These are phyloP conservation scores for Rhagoletis pomonella DNA, from an alignment of 1,140 invertebrate genomes.

Conservation along the genomic window DNA sequence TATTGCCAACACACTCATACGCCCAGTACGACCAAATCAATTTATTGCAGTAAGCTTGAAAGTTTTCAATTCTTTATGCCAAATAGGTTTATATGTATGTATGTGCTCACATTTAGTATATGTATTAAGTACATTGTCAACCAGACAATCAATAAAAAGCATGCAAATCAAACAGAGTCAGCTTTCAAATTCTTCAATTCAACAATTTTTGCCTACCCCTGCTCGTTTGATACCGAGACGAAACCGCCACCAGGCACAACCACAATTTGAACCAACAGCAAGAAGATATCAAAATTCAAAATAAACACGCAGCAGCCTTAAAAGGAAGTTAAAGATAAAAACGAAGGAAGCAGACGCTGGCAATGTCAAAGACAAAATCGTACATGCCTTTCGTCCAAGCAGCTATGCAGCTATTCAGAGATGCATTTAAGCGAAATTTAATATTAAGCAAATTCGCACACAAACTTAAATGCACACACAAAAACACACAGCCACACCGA, in stretches of 20 bases:
- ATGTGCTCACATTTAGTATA: neutral
- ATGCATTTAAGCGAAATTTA: slow-evolving; percentile 48
- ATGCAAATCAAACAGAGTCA: neutral
- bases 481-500: neutral
- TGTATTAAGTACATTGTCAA: neutral
- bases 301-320: neutral
- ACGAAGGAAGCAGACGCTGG: neutral
- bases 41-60: neutral
- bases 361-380: slow-evolving; percentile 43
- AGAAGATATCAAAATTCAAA: slow-evolving; percentile 42
- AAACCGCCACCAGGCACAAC: neutral
- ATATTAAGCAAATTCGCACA: slow-evolving; percentile 45
- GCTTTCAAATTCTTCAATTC: neutral
- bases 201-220: slow-evolving; percentile 32
- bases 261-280: slow-evolving; percentile 36
- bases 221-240: neutral
- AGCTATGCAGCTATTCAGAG: neutral
- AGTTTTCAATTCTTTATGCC: neutral
- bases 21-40: neutral
- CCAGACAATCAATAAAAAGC: neutral
- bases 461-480: neutral
- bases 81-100: neutral
- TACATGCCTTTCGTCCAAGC: neutral
- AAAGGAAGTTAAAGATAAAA: neutral
- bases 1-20: slow-evolving; percentile 8